A percentile compares a stretch with the other conserved stretches of the same genome.
Evolutionary conservation across 2,797 vertebrate species (phyloP).

Genomic region (Channallabes apus): DNA sequence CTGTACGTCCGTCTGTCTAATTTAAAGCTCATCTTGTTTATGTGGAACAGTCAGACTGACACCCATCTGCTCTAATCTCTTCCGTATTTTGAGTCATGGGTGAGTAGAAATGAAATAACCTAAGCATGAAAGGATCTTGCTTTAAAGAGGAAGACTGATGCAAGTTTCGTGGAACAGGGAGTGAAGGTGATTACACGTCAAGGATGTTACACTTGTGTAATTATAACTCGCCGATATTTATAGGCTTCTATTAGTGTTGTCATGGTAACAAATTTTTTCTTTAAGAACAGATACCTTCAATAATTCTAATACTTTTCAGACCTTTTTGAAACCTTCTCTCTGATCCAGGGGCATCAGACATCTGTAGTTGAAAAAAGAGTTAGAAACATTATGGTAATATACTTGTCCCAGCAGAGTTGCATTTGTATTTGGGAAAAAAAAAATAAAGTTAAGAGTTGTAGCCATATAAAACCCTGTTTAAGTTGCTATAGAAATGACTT

Average conservation of each 20-base stretch:
- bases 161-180: neutral
- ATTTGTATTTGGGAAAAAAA: too few species aligned
- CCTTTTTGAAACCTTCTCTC: too few species aligned
- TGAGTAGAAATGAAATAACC: conserved; percentile 26
- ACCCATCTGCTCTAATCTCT: conserved; percentile 15
- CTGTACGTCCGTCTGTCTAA: neutral
- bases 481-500: too few species aligned
- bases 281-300: too few species aligned
- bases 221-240: conserved; percentile 8
- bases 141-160: neutral
- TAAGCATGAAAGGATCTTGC: conserved; percentile 1
- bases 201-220: conserved; percentile 8
- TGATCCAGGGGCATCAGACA: too few species aligned
- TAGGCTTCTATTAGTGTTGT: neutral
- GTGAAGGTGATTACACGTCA: neutral
- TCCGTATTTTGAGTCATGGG: conserved; percentile 21
- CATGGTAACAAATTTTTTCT: too few species aligned
- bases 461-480: too few species aligned
- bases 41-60: conserved; percentile 15
- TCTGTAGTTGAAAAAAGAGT: too few species aligned
- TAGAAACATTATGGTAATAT: too few species aligned
- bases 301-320: too few species aligned
- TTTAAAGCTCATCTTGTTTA: neutral
- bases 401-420: too few species aligned
- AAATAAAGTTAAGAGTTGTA: too few species aligned